Evolutionary conservation across 2,888 invertebrate species (phyloP), one percentile per base, ranked within the genome.

Genomic region (Agapostemon virescens): DNA sequence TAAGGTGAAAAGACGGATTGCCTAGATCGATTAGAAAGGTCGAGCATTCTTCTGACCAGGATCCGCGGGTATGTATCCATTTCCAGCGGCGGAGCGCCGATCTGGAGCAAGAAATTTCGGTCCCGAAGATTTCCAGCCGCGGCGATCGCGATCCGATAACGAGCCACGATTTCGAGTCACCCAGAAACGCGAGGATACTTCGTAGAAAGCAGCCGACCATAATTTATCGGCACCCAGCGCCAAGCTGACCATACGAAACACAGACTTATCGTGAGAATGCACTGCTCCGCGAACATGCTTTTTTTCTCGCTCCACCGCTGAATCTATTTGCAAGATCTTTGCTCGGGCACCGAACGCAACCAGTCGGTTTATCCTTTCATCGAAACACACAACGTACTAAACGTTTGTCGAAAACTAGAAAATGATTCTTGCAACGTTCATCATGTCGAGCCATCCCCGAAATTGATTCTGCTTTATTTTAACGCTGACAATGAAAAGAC

Each of bases 11-110:
- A 81, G 81, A 82, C 82, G 82, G 82, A 82, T 82, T 77, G 72
- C 82, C 81, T 82, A 82, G 61, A 82, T 82, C 81, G 82, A 82
- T 82, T 82, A 77, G 82, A 82, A 81, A 82, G 82, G 81, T 81
- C 81, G 77, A 69, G 77, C 73, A 82, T 81, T 82, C 82, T 82
- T 81, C 81, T 74, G 74, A 61, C 73, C 81, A 73, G 81, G 81
- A 81, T 81, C 70, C 81, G 40, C 67, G 74, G 23, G 30, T 55
- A 55, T 66, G 64, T 61, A 80, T 76, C 66, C 69, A 38, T 38
- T 64, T 45, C 52, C 42, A 67, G 66, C 55, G 26, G 38, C 69
- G 40, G 38, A 23, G 40, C 49, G 36, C 20, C 33, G 81, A 82
- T 82, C 80, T 82, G 77, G 82, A 82, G 82, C 80, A 77, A 71